Percentiles rank a stretch among this genome's conserved stretches.
Evolutionary conservation across 1,140 invertebrate genomes (phyloP).

Genomic region (Scaptomyza pallida): DNA sequence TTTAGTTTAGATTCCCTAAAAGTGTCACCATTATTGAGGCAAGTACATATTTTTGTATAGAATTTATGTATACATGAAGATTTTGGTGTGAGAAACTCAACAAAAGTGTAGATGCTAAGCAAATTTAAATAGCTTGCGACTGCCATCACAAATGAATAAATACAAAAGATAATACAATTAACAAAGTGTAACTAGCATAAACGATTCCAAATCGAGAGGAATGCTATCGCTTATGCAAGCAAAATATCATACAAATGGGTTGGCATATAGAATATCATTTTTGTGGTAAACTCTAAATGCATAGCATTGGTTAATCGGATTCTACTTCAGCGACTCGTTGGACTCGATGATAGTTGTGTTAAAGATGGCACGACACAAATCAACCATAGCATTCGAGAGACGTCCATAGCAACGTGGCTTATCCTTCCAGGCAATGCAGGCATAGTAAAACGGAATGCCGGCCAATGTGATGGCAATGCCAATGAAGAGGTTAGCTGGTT

Average conservation of each 20-base stretch:
- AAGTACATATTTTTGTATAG: slow-evolving; percentile 12
- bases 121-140: slow-evolving; percentile 26
- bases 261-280: slow-evolving; percentile 44
- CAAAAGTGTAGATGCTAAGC: slow-evolving; percentile 19
- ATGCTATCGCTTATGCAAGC: slow-evolving; percentile 49
- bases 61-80: slow-evolving; percentile 19
- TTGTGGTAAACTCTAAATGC: slow-evolving; percentile 56
- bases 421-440: slow-evolving; percentile 94
- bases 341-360: slow-evolving; percentile 79
- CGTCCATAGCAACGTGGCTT: slow-evolving; percentile 86
- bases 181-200: slow-evolving; percentile 22
- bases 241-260: slow-evolving; percentile 60
- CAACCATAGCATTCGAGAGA: slow-evolving; percentile 66
- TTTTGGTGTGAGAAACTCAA: slow-evolving; percentile 13
- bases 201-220: slow-evolving; percentile 45
- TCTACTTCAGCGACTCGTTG: slow-evolving; percentile 64
- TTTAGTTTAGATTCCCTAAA: slow-evolving; percentile 71
- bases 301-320: slow-evolving; percentile 1
- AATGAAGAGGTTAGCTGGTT: slow-evolving; percentile 92
- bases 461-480: slow-evolving; percentile 93
- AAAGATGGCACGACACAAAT: slow-evolving; percentile 77
- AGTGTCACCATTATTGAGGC: slow-evolving; percentile 56
- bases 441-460: slow-evolving; percentile 95
- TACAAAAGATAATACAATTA: slow-evolving; percentile 45
- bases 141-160: slow-evolving; percentile 54